phyloP scores from a whole-genome alignment of 2,888 invertebrate genomes.

The Tetranychus piercei region DNA sequence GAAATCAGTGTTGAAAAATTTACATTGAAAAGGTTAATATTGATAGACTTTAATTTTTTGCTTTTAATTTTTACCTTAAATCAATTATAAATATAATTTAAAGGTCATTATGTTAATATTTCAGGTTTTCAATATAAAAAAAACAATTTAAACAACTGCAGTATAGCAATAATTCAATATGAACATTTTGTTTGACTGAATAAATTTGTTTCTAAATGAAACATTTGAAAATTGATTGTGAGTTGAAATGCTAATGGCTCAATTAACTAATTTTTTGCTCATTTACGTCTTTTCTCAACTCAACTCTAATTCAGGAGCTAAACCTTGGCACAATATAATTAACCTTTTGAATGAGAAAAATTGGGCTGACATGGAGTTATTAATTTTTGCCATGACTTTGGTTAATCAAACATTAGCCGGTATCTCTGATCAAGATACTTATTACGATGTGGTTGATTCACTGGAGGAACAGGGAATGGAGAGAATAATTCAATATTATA shows the following conservation, averaged over 20 bases:
- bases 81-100: too few species aligned
- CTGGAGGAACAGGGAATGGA: slow-evolving; percentile 86
- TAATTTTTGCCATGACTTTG: slow-evolving; percentile 86
- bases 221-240: not conserved
- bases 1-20: not conserved
- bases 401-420: slow-evolving; percentile 65
- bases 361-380: slow-evolving; percentile 82
- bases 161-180: too few species aligned
- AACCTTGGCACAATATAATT: slow-evolving; percentile 59
- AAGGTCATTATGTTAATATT: too few species aligned
- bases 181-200: not conserved
- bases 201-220: not conserved
- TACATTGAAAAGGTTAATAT: too few species aligned
- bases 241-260: not conserved
- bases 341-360: slow-evolving; percentile 78
- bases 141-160: too few species aligned
- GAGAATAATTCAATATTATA: slow-evolving; percentile 62
- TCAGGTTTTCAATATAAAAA: too few species aligned
- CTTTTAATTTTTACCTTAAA: too few species aligned
- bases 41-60: too few species aligned
- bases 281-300: not conserved
- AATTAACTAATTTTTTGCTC: not conserved
- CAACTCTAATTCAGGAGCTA: slow-evolving; percentile 34
- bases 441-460: slow-evolving; percentile 89
- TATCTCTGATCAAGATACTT: slow-evolving; percentile 78